Percentiles rank a stretch among this genome's conserved stretches.
Evolutionary conservation across 2,888 invertebrate species (phyloP).

Genomic region (Pristionchus entomophagus): DNA sequence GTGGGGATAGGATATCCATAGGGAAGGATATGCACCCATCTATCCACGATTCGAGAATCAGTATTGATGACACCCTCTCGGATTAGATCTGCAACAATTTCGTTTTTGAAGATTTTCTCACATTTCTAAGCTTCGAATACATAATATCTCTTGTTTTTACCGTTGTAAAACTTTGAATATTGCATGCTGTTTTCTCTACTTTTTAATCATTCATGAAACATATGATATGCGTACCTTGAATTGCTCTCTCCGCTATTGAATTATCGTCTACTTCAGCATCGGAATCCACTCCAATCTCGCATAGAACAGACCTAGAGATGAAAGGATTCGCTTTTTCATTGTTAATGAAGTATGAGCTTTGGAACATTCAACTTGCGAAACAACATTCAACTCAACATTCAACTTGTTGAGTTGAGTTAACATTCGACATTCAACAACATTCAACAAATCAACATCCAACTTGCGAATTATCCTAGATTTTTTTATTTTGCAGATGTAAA

Average conservation of each 20-base stretch:
- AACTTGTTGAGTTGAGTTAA: no score
- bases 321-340: neutral
- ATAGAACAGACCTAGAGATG: constrained; percentile 35
- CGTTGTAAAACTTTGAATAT: no score
- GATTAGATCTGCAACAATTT: constrained; percentile 3
- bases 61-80: constrained; percentile 3
- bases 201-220: neutral
- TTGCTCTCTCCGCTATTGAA: neutral
- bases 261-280: constrained; percentile 8
- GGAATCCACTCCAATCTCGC: constrained; percentile 32
- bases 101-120: neutral
- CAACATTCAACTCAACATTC: no score
- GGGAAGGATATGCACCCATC: constrained; percentile 38
- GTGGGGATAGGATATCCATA: constrained; percentile 46
- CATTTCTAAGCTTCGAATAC: neutral
- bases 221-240: neutral
- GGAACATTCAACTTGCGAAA: no score
- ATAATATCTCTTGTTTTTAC: no score
- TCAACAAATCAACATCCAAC: no score
- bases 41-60: constrained; percentile 7
- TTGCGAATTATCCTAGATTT: no score
- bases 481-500: no score
- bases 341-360: no score
- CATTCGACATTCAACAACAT: no score
- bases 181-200: neutral